Base-by-base conservation (phyloP, 2,888 invertebrate genomes). In the Chrysotoxum bicinctum region DNA sequence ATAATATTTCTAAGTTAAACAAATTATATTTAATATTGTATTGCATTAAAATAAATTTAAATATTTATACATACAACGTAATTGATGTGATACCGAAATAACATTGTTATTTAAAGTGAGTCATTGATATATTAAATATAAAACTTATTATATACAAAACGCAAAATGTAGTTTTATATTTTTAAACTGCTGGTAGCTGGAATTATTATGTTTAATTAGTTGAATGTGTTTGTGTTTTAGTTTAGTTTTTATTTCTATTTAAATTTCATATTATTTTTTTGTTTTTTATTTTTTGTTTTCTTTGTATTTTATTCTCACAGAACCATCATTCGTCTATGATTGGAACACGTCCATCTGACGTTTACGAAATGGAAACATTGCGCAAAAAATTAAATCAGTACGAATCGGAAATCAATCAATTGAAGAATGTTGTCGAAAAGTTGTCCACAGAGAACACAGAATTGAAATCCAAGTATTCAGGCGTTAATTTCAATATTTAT, bases 401-500 rank as follows among this genome's bases (percentile, higher is more conserved):
- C 80, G 89, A 91, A 81, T 89, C 89, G 56, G 91, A 92, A 87
- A 92, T 92, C 62, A 90, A 89, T 88, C 91, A 92, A 87, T 87
- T 92, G 58, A 91, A 91, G 87, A 90, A 94, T 4, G 94, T 95
- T 58, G 95, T 98, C 21, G 96, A 97, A 89, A 95, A 94, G 88
- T 91, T 98, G 54, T 95, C 95, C 19, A 94, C 94, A 80, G 98
- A 97, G 91, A 98, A 98, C 91, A 94, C 94, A 64, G 95, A 96
- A 72, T 90, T 97, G 45, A 95, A 96, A 89, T 94, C 93, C 45
- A 94, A 92, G 87, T 91, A 90, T 87, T 89, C 90, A 19, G 90
- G 90, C 81, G 88, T 84, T 9, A 90, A 89, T 85, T 89, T 87
- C 82, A 91, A 90, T 88, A 90, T 91, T 81, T 92, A 91, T 87